phyloP scores from a whole-genome alignment of 2,888 invertebrate species.

The Spodoptera exigua region DNA sequence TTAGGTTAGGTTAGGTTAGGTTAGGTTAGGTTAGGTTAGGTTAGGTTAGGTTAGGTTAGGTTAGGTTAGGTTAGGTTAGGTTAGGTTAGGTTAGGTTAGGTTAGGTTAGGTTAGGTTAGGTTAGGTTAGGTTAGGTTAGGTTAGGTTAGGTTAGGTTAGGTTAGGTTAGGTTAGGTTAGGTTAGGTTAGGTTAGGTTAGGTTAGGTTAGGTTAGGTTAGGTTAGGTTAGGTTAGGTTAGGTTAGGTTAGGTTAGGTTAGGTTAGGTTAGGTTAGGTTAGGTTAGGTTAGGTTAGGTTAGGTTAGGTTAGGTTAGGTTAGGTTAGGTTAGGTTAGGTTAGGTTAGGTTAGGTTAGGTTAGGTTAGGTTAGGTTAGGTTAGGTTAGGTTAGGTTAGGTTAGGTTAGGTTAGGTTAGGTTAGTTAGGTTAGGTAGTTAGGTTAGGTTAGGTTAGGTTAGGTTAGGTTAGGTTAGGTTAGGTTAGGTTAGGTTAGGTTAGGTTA shows the following conservation, averaged over 20 bases:
- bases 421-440: too few species aligned
- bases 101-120: constrained; percentile 33
- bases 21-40: constrained; percentile 37
- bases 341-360: constrained; percentile 32
- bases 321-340: constrained; percentile 25
- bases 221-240: constrained; percentile 44
- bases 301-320: constrained; percentile 21
- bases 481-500: constrained; percentile 19
- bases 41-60: constrained; percentile 41
- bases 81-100: constrained; percentile 34
- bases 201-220: constrained; percentile 37
- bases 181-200: constrained; percentile 3
- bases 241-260: constrained; percentile 33
- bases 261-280: constrained; percentile 26
- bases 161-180: constrained; percentile 9
- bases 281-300: constrained; percentile 29
- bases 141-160: constrained; percentile 5
- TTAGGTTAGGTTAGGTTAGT: constrained; percentile 31
- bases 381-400: constrained; percentile 28
- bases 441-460: constrained; percentile 23
- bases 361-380: constrained; percentile 26
- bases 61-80: constrained; percentile 37
- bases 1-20: constrained; percentile 45
- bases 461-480: constrained; percentile 21
- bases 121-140: constrained; percentile 40